Evolutionary conservation across 2,797 vertebrate species (phyloP).

Genomic region (Australoheros facetus): DNA sequence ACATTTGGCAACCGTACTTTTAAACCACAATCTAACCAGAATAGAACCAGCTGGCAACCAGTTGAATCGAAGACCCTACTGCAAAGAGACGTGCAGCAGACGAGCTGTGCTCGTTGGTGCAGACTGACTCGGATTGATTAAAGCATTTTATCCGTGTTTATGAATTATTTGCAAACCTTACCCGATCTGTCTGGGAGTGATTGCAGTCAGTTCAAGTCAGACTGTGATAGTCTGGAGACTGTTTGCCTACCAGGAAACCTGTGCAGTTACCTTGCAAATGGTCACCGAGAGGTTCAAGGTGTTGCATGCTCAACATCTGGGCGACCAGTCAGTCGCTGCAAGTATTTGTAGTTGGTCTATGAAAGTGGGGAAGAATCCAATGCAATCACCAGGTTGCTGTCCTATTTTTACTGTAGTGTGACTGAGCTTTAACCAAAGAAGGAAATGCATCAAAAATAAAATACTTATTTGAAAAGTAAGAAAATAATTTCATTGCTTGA

Average conservation of each 20-base stretch:
- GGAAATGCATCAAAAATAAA: not conserved
- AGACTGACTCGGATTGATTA: not conserved
- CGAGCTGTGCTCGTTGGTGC: not conserved
- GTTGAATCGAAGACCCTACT: not conserved
- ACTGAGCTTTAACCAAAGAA: not conserved
- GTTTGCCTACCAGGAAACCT: not conserved
- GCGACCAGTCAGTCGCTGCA: not conserved
- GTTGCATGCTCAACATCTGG: not conserved
- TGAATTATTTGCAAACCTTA: too few relatives aligned
- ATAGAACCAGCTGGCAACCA: too few relatives aligned
- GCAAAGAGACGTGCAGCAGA: not conserved
- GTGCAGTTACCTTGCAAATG: not conserved
- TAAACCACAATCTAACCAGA: too few relatives aligned
- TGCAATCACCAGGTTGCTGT: accelerated
- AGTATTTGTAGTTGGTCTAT: not conserved
- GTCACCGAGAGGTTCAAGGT: not conserved
- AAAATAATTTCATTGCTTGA: not conserved
- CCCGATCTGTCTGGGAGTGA: not conserved
- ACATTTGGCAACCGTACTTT: too few relatives aligned
- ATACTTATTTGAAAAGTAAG: not conserved
- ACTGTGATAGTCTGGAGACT: not conserved
- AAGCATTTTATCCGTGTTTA: too few relatives aligned
- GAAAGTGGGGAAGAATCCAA: accelerated
- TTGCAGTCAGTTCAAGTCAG: not conserved
- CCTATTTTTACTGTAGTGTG: not conserved